These are phyloP conservation scores for Calephelis perditalis DNA, from an alignment of 2,888 invertebrate species.

Conservation along the genomic window DNA sequence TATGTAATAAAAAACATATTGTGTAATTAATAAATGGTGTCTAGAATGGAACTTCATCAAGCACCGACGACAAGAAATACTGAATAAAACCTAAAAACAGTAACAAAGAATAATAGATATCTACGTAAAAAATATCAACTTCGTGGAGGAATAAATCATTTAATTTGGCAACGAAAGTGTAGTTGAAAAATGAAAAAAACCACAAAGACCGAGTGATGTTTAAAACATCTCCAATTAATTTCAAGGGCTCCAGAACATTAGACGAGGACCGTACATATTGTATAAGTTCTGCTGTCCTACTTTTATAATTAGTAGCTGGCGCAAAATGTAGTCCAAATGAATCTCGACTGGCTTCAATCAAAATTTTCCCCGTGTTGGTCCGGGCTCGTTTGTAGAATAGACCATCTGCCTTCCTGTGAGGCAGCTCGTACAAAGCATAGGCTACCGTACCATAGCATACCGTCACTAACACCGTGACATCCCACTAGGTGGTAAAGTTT, in stretches of 20 bases:
- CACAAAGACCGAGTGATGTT: slow-evolving; percentile 25
- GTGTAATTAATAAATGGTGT: too few relatives aligned
- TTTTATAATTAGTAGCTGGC: slow-evolving; percentile 9
- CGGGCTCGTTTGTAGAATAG: too few relatives aligned
- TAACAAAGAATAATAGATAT: too few relatives aligned
- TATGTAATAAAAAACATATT: too few relatives aligned
- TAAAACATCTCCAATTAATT: slow-evolving; percentile 33
- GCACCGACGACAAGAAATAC: too few relatives aligned
- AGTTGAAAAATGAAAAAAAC: slow-evolving; percentile 15
- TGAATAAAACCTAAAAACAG: too few relatives aligned
- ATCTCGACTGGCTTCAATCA: background rate
- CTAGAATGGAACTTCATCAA: too few relatives aligned
- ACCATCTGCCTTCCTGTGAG: too few relatives aligned
- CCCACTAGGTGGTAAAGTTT: too few relatives aligned
- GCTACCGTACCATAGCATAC: too few relatives aligned
- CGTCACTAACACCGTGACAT: too few relatives aligned
- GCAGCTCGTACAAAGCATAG: too few relatives aligned
- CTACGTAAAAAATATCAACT: background rate
- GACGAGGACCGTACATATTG: slow-evolving; percentile 17
- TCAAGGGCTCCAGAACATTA: slow-evolving; percentile 25
- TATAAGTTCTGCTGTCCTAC: slow-evolving; percentile 10
- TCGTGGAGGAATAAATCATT: background rate
- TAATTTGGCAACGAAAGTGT: background rate
- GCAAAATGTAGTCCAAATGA: background rate
- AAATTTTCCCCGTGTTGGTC: background rate